phyloP scores from a whole-genome alignment of 2,113 vertebrate genomes.

The Chroicocephalus ridibundus region DNA sequence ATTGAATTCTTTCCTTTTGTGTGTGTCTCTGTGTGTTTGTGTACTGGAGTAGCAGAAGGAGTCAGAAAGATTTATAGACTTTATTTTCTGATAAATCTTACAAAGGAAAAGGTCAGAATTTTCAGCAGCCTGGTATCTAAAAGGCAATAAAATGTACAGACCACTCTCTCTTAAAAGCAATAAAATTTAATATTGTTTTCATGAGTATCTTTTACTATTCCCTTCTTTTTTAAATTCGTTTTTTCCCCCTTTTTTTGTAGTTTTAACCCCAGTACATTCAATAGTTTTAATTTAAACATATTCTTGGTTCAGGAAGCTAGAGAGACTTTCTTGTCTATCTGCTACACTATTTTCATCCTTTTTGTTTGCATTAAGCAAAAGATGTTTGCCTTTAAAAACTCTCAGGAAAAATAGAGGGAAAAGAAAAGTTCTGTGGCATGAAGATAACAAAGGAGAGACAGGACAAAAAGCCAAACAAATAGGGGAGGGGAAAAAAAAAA shows the following conservation, averaged over 20 bases:
- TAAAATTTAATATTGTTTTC: background rate
- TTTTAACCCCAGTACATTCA: background rate
- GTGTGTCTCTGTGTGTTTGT: background rate
- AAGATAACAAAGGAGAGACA: background rate
- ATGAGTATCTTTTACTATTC: background rate
- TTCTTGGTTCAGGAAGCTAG: background rate
- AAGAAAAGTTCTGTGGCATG: background rate
- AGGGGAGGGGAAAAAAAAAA: background rate
- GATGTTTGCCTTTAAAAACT: background rate
- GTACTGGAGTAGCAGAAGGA: background rate
- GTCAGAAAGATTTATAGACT: background rate
- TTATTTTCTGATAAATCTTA: background rate
- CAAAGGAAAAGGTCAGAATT: background rate
- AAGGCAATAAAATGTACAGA: background rate
- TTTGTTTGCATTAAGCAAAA: background rate
- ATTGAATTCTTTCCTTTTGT: background rate
- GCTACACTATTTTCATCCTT: background rate
- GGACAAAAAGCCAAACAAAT: background rate
- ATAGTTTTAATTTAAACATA: background rate
- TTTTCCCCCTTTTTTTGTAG: background rate
- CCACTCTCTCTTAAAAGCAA: background rate
- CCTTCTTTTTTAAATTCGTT: fast-evolving
- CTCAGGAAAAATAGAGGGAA: fast-evolving
- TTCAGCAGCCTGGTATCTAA: background rate
- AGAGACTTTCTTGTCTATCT: background rate